Conservation (phyloP, 2,888 invertebrate species). For the Podabrus alpinus region DNA sequence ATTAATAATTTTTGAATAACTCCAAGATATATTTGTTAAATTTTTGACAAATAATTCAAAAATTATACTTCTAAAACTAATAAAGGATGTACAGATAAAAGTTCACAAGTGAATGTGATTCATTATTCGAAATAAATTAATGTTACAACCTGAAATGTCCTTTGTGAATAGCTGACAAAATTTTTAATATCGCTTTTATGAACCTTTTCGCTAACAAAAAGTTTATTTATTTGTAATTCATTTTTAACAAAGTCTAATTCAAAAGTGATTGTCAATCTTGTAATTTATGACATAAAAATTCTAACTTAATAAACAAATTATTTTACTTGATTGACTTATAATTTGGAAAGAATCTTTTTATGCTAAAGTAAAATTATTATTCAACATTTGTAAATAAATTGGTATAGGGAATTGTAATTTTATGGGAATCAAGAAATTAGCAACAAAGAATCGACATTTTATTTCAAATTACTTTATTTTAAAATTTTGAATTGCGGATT, state of each 20-base stretch:
- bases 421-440: neutral
- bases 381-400: neutral
- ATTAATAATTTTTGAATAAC: too few species aligned
- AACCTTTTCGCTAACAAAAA: neutral
- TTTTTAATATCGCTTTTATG: neutral
- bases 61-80: neutral
- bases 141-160: neutral
- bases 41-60: neutral
- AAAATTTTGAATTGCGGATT: neutral
- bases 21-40: neutral
- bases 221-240: neutral
- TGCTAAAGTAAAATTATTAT: neutral
- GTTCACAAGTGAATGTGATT: neutral
- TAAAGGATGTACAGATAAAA: neutral
- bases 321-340: too few species aligned
- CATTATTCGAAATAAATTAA: neutral
- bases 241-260: neutral
- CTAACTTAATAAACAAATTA: neutral
- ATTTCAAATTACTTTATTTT: neutral
- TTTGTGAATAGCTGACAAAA: neutral
- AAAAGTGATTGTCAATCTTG: neutral
- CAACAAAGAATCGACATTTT: neutral
- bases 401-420: neutral
- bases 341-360: neutral
- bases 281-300: neutral